Evolutionary conservation across 2,888 invertebrate genomes (phyloP).

Genomic region (Heliconius hortense): DNA sequence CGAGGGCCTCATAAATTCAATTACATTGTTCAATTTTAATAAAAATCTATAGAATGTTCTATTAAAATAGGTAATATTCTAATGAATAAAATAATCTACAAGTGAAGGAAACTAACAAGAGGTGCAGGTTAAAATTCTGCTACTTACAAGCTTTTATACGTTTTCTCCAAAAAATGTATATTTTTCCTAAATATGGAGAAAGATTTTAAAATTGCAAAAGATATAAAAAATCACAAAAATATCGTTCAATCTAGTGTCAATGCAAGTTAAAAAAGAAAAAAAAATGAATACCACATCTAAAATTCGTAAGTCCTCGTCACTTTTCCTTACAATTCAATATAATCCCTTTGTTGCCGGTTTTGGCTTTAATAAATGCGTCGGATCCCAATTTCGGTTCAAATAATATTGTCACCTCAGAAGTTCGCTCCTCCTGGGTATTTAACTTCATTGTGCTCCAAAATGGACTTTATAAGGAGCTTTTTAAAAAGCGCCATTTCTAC

Average conservation of each 20-base stretch:
- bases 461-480: conserved; percentile 40
- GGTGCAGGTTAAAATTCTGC: background rate
- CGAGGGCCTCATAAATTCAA: background rate
- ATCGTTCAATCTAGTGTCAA: background rate
- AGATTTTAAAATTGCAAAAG: background rate
- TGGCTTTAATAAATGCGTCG: conserved; percentile 79
- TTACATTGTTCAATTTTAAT: background rate
- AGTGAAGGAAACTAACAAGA: too few relatives aligned
- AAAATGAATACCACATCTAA: conserved; percentile 43
- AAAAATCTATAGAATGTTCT: too few relatives aligned
- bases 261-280: background rate
- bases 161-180: background rate
- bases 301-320: conserved; percentile 47
- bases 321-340: conserved; percentile 79
- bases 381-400: conserved; percentile 73
- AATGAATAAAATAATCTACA: too few relatives aligned
- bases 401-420: conserved; percentile 76
- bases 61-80: too few relatives aligned
- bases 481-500: conserved; percentile 35
- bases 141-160: background rate
- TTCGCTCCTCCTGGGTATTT: conserved; percentile 45
- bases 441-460: conserved; percentile 46
- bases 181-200: background rate
- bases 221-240: background rate
- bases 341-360: conserved; percentile 80